phyloP scores from a whole-genome alignment of 2,797 vertebrate species.

The Acanthiza pusilla region DNA sequence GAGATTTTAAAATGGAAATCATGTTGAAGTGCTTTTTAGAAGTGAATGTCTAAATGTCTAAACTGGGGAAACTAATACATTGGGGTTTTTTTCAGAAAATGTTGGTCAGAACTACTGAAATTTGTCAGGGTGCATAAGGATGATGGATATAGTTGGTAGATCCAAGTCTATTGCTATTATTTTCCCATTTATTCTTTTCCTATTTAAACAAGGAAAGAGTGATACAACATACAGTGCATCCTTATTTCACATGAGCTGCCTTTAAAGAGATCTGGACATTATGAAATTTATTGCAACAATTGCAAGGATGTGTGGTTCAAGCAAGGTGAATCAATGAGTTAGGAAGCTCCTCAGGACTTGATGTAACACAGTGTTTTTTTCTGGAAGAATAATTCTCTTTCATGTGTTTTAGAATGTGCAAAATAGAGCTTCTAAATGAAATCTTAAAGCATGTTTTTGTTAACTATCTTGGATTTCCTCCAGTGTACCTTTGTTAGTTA shows the following conservation, averaged over 20 bases:
- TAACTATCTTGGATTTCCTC: background rate
- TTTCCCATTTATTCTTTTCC: background rate
- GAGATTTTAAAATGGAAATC: conserved; percentile 47
- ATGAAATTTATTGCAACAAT: background rate
- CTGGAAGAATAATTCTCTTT: background rate
- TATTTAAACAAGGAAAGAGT: background rate
- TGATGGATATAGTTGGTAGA: background rate
- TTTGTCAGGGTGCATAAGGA: background rate
- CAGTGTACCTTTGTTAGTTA: background rate
- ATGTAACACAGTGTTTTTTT: background rate
- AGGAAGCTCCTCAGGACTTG: background rate
- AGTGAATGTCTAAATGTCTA: background rate
- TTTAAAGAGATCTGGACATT: background rate
- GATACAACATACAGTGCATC: background rate
- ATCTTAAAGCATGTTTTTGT: background rate
- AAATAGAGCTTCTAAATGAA: background rate
- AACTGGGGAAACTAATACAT: background rate
- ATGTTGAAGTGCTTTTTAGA: conserved; percentile 18
- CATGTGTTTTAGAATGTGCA: background rate
- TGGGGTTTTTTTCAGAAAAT: background rate
- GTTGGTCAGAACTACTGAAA: background rate
- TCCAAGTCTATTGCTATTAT: background rate
- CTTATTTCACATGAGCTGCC: background rate
- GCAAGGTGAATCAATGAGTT: background rate
- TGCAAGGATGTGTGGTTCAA: background rate